These are phyloP conservation scores for Halotydeus destructor DNA, from an alignment of 1,140 invertebrate species.

Conservation along the genomic window DNA sequence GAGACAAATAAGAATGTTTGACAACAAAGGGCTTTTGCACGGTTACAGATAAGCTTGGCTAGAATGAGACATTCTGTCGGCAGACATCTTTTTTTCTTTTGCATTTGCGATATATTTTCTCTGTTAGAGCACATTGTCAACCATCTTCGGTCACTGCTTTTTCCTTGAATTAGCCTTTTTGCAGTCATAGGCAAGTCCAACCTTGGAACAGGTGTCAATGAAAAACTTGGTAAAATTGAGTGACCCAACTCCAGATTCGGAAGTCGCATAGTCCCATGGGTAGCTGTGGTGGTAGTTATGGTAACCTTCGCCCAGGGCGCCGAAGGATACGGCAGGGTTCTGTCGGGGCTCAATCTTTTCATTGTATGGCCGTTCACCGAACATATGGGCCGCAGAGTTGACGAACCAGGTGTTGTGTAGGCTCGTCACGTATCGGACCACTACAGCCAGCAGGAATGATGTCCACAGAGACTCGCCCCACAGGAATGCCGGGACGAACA, in stretches of 20 bases:
- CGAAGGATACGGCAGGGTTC: slow-evolving; percentile 24
- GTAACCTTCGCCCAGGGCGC: slow-evolving; percentile 29
- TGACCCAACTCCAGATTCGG: slow-evolving; percentile 30
- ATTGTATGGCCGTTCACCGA: slow-evolving; percentile 28
- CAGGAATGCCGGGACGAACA: too few relatives aligned
- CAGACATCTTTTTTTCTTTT: too few relatives aligned
- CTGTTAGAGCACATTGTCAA: too few relatives aligned
- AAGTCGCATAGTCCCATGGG: slow-evolving; percentile 28
- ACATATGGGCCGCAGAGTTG: slow-evolving; percentile 30
- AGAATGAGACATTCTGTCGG: too few relatives aligned
- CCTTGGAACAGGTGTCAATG: slow-evolving; percentile 34
- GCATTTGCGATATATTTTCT: too few relatives aligned
- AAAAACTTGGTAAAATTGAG: slow-evolving; percentile 40
- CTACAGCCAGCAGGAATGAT: slow-evolving; percentile 25
- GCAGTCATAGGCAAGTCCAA: slow-evolving; percentile 46
- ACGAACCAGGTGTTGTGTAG: slow-evolving; percentile 28
- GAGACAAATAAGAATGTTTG: too few relatives aligned
- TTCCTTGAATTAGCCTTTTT: too few relatives aligned
- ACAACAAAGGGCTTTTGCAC: too few relatives aligned
- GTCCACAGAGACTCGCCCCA: slow-evolving; percentile 23
- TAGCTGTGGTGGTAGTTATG: slow-evolving; percentile 36
- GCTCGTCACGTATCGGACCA: slow-evolving; percentile 27
- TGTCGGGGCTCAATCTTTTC: slow-evolving; percentile 27
- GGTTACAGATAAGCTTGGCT: too few relatives aligned
- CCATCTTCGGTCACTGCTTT: too few relatives aligned